Percentiles rank a stretch among this genome's conserved stretches.
Evolutionary conservation across 2,113 vertebrate genomes (phyloP).

Genomic region (Anoplopoma fimbria): DNA sequence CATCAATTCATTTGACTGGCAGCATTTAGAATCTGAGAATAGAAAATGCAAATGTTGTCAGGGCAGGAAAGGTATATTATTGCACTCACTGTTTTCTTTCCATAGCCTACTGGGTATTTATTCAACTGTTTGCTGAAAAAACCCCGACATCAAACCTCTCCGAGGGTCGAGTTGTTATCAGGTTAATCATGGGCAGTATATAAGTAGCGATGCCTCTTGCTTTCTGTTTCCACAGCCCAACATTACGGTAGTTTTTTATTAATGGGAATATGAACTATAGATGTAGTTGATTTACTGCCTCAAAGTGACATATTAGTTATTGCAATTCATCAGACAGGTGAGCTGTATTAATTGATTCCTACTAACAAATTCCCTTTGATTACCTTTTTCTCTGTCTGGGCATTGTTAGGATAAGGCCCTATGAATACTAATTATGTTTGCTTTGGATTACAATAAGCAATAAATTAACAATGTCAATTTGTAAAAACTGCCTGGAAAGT

Average conservation of each 20-base stretch:
- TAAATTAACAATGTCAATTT: not conserved
- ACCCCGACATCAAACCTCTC: not conserved
- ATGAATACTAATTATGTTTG: not conserved
- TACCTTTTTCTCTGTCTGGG: not conserved
- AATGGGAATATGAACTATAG: not conserved
- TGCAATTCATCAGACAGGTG: not conserved
- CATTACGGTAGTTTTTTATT: not conserved
- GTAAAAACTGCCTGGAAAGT: not conserved
- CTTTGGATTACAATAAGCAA: not conserved
- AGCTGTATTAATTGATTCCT: not conserved
- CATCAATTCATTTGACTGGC: not conserved
- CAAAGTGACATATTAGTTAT: not conserved
- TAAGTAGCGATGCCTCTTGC: not conserved
- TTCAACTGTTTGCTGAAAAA: not conserved
- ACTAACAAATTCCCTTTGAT: not conserved
- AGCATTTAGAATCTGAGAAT: not conserved
- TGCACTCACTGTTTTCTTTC: not conserved
- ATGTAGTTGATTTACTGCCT: too few relatives aligned
- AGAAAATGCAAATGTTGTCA: not conserved
- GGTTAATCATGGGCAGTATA: not conserved
- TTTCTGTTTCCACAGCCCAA: slow-evolving; percentile 6
- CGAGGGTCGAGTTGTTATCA: not conserved
- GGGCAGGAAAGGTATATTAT: not conserved
- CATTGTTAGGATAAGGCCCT: not conserved
- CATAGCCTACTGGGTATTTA: not conserved